These are phyloP conservation scores for Protonemura montana DNA, from an alignment of 2,888 invertebrate species.

Conservation along the genomic window DNA sequence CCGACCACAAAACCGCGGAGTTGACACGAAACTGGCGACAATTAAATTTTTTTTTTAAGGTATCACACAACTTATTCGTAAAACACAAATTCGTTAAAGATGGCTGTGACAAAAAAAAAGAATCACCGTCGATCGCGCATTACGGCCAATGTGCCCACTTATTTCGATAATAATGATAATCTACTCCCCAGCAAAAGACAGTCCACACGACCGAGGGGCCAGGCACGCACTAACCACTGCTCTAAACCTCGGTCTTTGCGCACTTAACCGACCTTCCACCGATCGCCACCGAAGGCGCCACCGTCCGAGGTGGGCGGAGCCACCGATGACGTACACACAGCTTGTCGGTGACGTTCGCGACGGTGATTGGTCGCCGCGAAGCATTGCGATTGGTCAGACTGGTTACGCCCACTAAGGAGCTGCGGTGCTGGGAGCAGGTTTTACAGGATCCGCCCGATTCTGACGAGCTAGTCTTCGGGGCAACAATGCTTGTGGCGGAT, in stretches of 20 bases:
- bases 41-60: not conserved
- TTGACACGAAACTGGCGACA: not conserved
- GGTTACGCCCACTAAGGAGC: not conserved
- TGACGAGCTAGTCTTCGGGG: not conserved
- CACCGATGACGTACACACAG: conserved; percentile 25
- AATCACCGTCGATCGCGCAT: not conserved
- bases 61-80: not conserved
- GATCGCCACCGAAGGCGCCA: conserved; percentile 44
- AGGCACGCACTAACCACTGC: conserved; percentile 15
- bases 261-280: not conserved
- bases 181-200: not conserved
- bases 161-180: conserved; percentile 32
- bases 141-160: conserved; percentile 1
- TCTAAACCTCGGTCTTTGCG: not conserved
- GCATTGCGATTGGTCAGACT: conserved; percentile 35
- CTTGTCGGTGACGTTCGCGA: conserved; percentile 32
- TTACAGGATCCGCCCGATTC: conserved; percentile 20
- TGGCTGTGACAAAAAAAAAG: not conserved
- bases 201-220: not conserved
- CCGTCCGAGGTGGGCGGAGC: conserved; percentile 44
- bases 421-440: not conserved
- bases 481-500: not conserved
- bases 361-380: conserved; percentile 42
- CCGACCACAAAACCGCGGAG: too few species aligned
- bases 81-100: not conserved